These are phyloP conservation scores for Tringa solitaria DNA, from an alignment of 2,113 vertebrate species.

Conservation along the genomic window DNA sequence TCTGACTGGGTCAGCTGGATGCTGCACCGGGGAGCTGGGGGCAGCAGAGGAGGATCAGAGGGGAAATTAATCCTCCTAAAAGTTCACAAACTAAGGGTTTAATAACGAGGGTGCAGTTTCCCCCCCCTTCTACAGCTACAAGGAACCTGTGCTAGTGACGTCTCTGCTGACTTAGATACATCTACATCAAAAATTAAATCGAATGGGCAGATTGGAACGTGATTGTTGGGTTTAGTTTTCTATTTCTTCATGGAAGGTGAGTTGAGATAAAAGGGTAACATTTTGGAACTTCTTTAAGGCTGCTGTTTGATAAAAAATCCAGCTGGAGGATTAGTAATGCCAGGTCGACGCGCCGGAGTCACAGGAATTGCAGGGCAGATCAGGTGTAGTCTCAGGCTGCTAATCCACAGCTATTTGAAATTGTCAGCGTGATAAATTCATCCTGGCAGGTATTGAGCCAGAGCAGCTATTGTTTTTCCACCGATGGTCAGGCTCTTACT, in stretches of 20 bases:
- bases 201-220: background rate
- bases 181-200: background rate
- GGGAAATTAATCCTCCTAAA: background rate
- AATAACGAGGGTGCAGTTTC: fast-evolving
- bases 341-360: background rate
- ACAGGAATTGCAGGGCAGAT: background rate
- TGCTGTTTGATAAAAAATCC: background rate
- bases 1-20: background rate
- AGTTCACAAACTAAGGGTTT: background rate
- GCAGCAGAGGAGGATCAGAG: background rate
- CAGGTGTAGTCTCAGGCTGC: background rate
- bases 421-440: background rate
- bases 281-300: background rate
- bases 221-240: background rate
- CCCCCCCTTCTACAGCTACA: background rate
- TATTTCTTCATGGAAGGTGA: background rate
- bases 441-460: background rate
- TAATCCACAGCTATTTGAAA: background rate
- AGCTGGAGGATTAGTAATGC: background rate
- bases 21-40: background rate
- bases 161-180: background rate
- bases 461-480: background rate
- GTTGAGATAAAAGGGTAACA: background rate
- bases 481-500: background rate
- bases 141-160: background rate